Percentiles rank a stretch among this genome's conserved stretches.
phyloP scores from a whole-genome alignment of 2,888 invertebrate species.

The Diaperis boleti region DNA sequence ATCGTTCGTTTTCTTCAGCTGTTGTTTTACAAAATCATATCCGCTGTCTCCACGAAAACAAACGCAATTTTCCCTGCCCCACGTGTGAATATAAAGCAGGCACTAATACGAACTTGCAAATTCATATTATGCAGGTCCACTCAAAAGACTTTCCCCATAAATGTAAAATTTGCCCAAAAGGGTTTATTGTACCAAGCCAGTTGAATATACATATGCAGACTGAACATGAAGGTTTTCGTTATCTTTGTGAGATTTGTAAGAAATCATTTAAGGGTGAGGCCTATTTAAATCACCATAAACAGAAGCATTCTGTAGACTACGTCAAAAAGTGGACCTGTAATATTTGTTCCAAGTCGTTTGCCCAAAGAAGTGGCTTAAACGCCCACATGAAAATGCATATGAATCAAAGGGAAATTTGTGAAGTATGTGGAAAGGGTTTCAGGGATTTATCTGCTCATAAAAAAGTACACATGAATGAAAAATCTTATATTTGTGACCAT shows the following conservation, averaged over 20 bases:
- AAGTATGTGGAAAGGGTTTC: slow-evolving; percentile 9
- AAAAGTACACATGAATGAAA: slow-evolving; percentile 43
- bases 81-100: too few relatives aligned
- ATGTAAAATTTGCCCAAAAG: slow-evolving; percentile 1
- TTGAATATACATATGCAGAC: background rate
- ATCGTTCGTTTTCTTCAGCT: too few relatives aligned
- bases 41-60: too few relatives aligned
- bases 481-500: slow-evolving; percentile 63
- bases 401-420: slow-evolving; percentile 1
- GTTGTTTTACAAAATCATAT: too few relatives aligned
- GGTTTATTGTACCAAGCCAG: background rate
- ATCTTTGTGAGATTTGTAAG: slow-evolving; percentile 9
- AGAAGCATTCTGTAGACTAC: background rate
- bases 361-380: background rate
- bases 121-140: background rate
- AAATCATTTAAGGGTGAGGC: background rate
- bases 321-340: slow-evolving; percentile 7
- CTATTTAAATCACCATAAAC: background rate
- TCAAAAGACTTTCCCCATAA: slow-evolving; percentile 8
- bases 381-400: slow-evolving; percentile 48
- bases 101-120: too few relatives aligned
- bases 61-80: too few relatives aligned
- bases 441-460: background rate
- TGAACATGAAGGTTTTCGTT: slow-evolving; percentile 2
- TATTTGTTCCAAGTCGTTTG: background rate